Conservation (phyloP, 2,113 vertebrate species). For the Arvicanthis niloticus region DNA sequence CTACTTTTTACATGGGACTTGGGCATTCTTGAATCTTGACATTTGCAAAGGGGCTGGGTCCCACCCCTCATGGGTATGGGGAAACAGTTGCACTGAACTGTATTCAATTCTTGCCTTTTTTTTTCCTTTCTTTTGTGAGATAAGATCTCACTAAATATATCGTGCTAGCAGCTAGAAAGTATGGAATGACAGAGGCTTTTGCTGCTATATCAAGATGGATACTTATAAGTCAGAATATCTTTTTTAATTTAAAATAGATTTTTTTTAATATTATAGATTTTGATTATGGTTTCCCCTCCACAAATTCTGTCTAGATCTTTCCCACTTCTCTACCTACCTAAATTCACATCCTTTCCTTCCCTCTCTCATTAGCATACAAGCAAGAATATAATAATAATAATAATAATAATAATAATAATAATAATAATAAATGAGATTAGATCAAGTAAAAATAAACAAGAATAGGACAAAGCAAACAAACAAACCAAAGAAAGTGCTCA, state of each 20-base stretch:
- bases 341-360: too few species aligned
- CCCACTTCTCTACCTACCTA: too few species aligned
- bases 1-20: neutral
- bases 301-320: neutral
- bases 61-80: neutral
- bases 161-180: conserved; percentile 2
- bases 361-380: neutral
- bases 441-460: neutral
- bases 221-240: neutral
- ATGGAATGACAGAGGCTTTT: neutral
- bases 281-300: neutral
- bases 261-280: neutral
- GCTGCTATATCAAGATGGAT: neutral
- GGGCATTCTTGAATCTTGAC: neutral
- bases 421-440: neutral
- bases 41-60: neutral
- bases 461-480: neutral
- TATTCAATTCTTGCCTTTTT: neutral
- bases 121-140: neutral
- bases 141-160: neutral
- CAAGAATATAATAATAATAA: neutral
- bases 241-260: neutral
- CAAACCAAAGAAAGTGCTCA: neutral
- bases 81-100: neutral
- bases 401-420: neutral